Percentiles rank a stretch among this genome's conserved stretches.
phyloP scores from a whole-genome alignment of 2,797 vertebrate genomes.

The Clarias fuscus region DNA sequence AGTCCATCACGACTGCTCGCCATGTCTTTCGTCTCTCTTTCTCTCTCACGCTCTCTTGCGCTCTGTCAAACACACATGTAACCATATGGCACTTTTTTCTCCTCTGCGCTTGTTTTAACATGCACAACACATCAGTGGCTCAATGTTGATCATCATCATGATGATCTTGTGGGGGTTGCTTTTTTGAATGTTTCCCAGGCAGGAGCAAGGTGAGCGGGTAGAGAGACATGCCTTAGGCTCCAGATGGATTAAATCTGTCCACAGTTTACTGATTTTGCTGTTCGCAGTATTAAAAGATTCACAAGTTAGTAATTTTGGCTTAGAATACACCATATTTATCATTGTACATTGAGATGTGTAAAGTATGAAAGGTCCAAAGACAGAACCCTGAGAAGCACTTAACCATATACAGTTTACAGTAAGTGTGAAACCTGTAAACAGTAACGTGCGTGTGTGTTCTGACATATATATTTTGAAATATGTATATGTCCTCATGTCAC shows the following conservation, averaged over 20 bases:
- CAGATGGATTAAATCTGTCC: conserved; percentile 58
- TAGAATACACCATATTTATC: conserved; percentile 5
- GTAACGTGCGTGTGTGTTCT: neutral
- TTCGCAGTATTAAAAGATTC: conserved; percentile 13
- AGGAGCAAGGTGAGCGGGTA: conserved; percentile 36
- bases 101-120: conserved; percentile 19
- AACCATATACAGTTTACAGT: neutral
- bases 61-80: conserved; percentile 34
- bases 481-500: conserved; percentile 6
- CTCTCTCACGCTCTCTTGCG: conserved; percentile 12
- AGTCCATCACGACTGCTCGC: conserved; percentile 4
- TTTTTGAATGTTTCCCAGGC: conserved; percentile 41
- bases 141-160: conserved; percentile 40
- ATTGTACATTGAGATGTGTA: neutral
- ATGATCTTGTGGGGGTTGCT: conserved; percentile 38
- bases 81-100: neutral
- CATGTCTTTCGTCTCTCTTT: conserved; percentile 25
- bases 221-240: conserved; percentile 38
- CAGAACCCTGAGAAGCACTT: conserved; percentile 20
- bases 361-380: conserved; percentile 12
- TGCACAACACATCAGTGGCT: conserved; percentile 35
- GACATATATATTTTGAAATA: conserved; percentile 11
- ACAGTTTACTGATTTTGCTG: conserved; percentile 52
- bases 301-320: neutral
- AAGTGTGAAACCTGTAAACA: neutral